A percentile compares a stretch with the other conserved stretches of the same genome.
Conservation (phyloP, 2,797 vertebrate genomes). For the Triplophysa bombifrons region DNA sequence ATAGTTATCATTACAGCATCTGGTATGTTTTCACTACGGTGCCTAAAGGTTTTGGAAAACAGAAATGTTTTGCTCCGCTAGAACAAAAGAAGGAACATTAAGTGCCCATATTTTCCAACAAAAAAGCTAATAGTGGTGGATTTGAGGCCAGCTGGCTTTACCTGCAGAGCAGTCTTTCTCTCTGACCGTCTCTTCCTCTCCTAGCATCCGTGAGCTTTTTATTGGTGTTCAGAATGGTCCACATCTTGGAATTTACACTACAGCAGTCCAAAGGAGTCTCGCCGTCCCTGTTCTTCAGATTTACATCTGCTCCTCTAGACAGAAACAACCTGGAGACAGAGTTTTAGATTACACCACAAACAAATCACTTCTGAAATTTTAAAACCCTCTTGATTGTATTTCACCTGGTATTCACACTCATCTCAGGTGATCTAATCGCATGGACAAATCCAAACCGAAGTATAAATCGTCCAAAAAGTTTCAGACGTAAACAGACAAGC, state of each 20-base stretch:
- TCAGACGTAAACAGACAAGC: neutral
- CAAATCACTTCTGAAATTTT: neutral
- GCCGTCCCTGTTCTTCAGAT: constrained; percentile 90
- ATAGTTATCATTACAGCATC: too few relatives aligned
- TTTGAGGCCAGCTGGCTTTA: constrained; percentile 49
- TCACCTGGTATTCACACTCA: neutral
- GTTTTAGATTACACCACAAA: neutral
- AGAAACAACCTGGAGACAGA: constrained; percentile 85
- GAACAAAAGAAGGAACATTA: neutral
- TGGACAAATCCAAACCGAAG: neutral
- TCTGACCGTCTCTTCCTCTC: constrained; percentile 74
- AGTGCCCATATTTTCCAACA: neutral
- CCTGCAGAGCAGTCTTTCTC: constrained; percentile 87
- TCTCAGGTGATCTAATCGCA: neutral
- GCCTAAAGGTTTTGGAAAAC: neutral
- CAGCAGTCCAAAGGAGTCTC: constrained; percentile 89
- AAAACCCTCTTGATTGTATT: neutral
- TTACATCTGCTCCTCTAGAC: constrained; percentile 88
- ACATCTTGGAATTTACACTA: constrained; percentile 85
- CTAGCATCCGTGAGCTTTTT: constrained; percentile 87
- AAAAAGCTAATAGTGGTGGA: neutral
- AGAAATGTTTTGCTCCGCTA: neutral
- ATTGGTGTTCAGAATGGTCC: constrained; percentile 89
- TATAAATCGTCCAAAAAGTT: neutral
- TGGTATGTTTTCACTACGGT: too few relatives aligned